A percentile compares a stretch with the other conserved stretches of the same genome.
phyloP scores from a whole-genome alignment of 2,113 vertebrate species.

The Zosterops japonicus region DNA sequence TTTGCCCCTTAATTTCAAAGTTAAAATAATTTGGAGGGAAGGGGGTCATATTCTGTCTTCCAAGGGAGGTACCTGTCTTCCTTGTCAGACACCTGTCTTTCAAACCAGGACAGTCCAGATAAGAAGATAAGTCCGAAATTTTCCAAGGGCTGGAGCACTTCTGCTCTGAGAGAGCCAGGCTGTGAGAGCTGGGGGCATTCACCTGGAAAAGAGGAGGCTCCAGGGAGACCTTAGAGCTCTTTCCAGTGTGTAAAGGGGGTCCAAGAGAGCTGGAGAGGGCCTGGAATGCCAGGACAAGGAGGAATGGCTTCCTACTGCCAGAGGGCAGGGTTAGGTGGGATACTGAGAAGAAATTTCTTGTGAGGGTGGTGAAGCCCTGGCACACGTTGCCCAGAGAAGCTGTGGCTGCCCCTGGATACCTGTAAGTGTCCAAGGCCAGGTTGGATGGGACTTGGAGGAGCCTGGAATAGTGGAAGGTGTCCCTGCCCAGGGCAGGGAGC shows the following conservation, averaged over 20 bases:
- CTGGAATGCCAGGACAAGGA: not conserved
- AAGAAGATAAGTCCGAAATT: not conserved
- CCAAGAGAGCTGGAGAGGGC: not conserved
- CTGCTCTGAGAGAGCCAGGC: not conserved
- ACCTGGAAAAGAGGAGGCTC: not conserved
- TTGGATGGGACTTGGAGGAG: not conserved
- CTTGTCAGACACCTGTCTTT: not conserved
- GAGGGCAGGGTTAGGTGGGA: not conserved
- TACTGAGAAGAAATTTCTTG: not conserved
- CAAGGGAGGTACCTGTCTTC: not conserved
- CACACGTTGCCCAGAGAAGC: not conserved
- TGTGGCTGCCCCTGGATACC: not conserved
- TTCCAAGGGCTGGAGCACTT: not conserved
- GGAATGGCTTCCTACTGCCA: not conserved
- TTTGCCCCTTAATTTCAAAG: not conserved
- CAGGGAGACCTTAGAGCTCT: no score
- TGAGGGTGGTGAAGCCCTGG: not conserved
- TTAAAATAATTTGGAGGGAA: not conserved
- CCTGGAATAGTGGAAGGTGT: not conserved
- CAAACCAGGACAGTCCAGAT: not conserved
- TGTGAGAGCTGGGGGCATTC: not conserved
- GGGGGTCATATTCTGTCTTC: not conserved
- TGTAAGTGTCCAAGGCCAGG: not conserved
- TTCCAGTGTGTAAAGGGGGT: not conserved
- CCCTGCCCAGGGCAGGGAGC: not conserved